Conservation (phyloP, 2,888 invertebrate species). For the Axea sp. region DNA sequence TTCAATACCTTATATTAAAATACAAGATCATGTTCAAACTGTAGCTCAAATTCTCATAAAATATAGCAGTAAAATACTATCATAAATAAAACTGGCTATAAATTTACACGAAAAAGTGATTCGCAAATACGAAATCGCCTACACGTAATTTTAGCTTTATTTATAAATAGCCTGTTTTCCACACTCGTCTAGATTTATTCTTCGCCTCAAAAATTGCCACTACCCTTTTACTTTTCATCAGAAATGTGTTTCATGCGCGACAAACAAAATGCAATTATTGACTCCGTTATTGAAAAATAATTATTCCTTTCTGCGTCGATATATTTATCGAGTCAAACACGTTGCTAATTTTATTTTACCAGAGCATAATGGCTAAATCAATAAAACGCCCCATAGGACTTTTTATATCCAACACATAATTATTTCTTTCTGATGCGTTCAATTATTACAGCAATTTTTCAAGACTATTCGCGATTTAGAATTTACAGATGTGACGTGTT, state of each 20-base stretch:
- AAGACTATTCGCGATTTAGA: background rate
- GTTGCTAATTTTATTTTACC: background rate
- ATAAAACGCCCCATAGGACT: background rate
- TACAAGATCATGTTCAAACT: too few relatives aligned
- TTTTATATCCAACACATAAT: too few relatives aligned
- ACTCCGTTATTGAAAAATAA: slow-evolving; percentile 14
- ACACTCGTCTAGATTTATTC: slow-evolving; percentile 17
- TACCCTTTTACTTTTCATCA: slow-evolving; percentile 1
- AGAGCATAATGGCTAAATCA: too few relatives aligned
- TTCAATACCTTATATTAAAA: too few relatives aligned
- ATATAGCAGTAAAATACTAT: too few relatives aligned
- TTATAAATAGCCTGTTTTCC: slow-evolving; percentile 68
- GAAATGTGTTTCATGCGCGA: too few relatives aligned
- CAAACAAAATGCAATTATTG: too few relatives aligned
- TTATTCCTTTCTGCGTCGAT: background rate
- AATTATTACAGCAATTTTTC: too few relatives aligned
- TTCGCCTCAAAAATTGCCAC: background rate
- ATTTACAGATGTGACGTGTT: slow-evolving; percentile 24
- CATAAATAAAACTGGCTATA: slow-evolving; percentile 4
- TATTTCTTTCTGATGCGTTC: too few relatives aligned
- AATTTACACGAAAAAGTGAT: slow-evolving; percentile 31
- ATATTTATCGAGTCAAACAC: background rate
- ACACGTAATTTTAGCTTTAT: slow-evolving; percentile 65
- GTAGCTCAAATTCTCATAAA: too few relatives aligned
- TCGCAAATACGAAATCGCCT: slow-evolving; percentile 33